Evolutionary conservation across 2,797 vertebrate genomes (phyloP).

Genomic region (Pseudochirops corinnae): DNA sequence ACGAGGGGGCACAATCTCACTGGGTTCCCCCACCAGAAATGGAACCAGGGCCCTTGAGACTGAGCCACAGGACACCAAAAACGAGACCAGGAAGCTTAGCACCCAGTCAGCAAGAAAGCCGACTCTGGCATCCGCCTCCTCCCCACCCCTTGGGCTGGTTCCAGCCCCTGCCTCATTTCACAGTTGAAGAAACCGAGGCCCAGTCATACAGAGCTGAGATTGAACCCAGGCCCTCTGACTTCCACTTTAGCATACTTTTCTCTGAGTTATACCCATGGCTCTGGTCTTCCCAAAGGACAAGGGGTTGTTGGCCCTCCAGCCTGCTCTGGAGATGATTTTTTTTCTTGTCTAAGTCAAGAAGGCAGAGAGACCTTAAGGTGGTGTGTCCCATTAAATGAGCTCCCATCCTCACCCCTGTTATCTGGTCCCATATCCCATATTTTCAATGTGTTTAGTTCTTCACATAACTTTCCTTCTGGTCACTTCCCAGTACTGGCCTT

Average conservation of each 20-base stretch:
- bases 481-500: not conserved
- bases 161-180: not conserved
- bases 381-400: not conserved
- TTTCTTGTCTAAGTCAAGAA: not conserved
- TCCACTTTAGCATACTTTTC: not conserved
- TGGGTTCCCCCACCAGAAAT: not conserved
- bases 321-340: not conserved
- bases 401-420: not conserved
- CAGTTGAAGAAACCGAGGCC: not conserved
- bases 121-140: not conserved
- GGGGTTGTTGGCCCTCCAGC: not conserved
- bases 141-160: not conserved
- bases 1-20: not conserved
- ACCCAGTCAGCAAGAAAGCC: not conserved
- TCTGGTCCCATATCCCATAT: too few species aligned
- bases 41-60: not conserved
- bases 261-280: not conserved
- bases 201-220: not conserved
- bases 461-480: not conserved
- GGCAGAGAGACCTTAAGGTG: not conserved
- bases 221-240: not conserved
- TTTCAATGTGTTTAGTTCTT: not conserved
- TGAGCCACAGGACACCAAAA: too few species aligned
- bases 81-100: not conserved
- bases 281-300: not conserved